Conservation (phyloP, 35 echinoderm and acorn worm genomes). For the Strongylocentrotus purpuratus region DNA sequence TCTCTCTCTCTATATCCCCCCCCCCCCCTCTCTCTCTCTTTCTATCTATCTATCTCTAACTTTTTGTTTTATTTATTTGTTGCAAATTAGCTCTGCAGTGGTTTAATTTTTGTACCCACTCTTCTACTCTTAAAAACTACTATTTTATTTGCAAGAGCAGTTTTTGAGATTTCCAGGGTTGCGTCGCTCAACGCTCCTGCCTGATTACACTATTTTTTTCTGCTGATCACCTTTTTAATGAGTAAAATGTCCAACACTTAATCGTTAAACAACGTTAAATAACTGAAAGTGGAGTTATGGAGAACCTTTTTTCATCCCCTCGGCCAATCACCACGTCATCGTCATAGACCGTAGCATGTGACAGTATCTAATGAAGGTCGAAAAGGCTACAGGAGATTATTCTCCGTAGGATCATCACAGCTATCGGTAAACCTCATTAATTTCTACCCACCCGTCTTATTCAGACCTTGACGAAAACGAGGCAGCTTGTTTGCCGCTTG, state of each 20-base stretch:
- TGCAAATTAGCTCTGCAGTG: too few relatives aligned
- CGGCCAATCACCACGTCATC: background rate
- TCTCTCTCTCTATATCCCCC: too few relatives aligned
- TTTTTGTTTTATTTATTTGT: too few relatives aligned
- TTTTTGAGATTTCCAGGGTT: too few relatives aligned
- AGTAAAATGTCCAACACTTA: background rate
- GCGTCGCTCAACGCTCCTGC: too few relatives aligned
- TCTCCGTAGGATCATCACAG: background rate
- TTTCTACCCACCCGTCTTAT: background rate
- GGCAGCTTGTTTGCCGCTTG: background rate
- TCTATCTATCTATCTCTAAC: too few relatives aligned
- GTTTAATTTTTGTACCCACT: too few relatives aligned
- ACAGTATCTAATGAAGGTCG: background rate
- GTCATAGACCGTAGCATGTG: background rate
- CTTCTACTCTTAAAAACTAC: too few relatives aligned
- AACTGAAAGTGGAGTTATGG: background rate
- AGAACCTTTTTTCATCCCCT: background rate
- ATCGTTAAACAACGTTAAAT: background rate
- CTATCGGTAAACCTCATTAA: background rate
- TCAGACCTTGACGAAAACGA: background rate
- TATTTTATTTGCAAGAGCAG: too few relatives aligned
- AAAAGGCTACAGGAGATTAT: background rate
- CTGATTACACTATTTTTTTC: too few relatives aligned
- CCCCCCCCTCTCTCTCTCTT: too few relatives aligned
- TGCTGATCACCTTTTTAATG: too few relatives aligned